phyloP scores from a whole-genome alignment of 2,797 vertebrate genomes.

The Potorous gilbertii region DNA sequence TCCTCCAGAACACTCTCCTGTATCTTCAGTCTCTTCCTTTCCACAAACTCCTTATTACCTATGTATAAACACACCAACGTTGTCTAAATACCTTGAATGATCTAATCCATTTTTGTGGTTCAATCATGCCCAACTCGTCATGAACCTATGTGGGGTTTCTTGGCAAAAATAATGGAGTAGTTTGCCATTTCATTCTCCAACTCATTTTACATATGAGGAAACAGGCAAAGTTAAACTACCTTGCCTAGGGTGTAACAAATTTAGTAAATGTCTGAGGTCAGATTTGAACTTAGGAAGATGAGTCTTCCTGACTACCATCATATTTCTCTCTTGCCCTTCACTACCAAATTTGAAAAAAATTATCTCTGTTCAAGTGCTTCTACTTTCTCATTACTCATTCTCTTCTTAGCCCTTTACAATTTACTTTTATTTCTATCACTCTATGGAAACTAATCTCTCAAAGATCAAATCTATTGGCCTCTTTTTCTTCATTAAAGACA shows the following conservation, averaged over 20 bases:
- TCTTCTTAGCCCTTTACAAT: background rate
- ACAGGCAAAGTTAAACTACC: background rate
- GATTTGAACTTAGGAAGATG: background rate
- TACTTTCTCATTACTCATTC: background rate
- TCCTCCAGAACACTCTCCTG: background rate
- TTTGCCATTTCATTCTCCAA: background rate
- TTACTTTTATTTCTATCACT: background rate
- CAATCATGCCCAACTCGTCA: background rate
- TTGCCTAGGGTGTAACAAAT: background rate
- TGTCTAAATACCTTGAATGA: background rate
- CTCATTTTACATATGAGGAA: background rate
- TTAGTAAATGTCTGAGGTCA: background rate
- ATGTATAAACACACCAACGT: background rate
- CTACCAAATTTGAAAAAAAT: background rate
- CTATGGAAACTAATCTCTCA: background rate
- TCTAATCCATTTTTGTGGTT: background rate
- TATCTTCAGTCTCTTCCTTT: background rate
- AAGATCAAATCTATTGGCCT: background rate
- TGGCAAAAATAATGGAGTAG: background rate
- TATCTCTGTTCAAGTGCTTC: background rate
- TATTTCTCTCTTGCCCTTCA: background rate
- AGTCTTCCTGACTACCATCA: background rate
- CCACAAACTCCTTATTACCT: background rate
- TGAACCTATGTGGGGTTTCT: background rate
- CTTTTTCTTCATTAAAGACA: background rate